These are phyloP conservation scores for Sussaba pulchella DNA, from an alignment of 2,888 invertebrate genomes.

Conservation along the genomic window DNA sequence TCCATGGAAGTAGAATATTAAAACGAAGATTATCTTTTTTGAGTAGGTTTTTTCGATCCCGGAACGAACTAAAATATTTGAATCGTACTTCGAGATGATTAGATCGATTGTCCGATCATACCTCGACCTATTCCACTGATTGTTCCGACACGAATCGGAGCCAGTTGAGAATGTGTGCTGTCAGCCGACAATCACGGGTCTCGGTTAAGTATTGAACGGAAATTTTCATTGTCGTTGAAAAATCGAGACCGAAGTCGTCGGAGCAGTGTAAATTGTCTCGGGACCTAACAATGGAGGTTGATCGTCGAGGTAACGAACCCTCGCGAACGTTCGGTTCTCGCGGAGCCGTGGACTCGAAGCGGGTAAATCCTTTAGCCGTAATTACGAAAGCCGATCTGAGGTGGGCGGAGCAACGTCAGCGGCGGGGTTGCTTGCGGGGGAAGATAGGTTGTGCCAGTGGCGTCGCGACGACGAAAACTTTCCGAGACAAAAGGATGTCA, in stretches of 20 bases:
- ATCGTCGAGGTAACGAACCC: constrained; percentile 38
- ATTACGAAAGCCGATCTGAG: constrained; percentile 58
- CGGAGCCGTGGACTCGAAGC: constrained; percentile 39
- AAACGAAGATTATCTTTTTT: neutral
- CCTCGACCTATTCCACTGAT: constrained; percentile 16
- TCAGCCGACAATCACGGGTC: neutral
- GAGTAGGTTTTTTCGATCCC: neutral
- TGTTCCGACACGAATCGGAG: neutral
- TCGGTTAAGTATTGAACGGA: neutral
- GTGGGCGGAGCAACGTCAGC: constrained; percentile 33
- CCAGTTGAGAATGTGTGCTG: too few species aligned
- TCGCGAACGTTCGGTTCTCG: constrained; percentile 13
- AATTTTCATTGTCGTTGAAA: constrained; percentile 11
- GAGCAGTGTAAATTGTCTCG: constrained; percentile 34
- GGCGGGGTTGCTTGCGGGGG: neutral
- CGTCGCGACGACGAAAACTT: constrained; percentile 62
- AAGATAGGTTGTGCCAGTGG: neutral
- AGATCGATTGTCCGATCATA: neutral
- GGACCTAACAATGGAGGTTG: constrained; percentile 17
- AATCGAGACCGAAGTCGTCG: constrained; percentile 12
- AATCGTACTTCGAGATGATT: neutral
- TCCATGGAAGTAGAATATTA: neutral
- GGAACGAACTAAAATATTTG: neutral
- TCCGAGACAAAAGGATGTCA: constrained; percentile 66
- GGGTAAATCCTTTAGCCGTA: constrained; percentile 57